phyloP scores from a whole-genome alignment of 2,113 vertebrate species.

The Actinemys pallida region DNA sequence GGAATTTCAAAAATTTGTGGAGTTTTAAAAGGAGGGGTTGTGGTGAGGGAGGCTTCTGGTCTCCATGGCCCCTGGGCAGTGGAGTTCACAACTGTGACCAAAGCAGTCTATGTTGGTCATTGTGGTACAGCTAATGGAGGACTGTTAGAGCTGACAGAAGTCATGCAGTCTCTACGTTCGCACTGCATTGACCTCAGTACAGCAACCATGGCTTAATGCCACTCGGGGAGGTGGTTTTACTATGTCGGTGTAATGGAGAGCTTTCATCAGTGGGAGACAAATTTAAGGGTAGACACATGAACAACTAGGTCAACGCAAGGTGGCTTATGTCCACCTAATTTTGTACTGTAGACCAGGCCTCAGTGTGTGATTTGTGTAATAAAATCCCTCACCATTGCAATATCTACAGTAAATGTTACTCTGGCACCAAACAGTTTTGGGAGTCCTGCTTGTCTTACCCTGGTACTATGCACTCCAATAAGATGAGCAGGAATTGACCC shows the following conservation, averaged over 20 bases:
- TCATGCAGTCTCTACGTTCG: background rate
- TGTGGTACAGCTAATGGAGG: background rate
- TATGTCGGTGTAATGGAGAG: background rate
- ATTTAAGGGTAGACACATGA: background rate
- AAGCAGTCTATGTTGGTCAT: background rate
- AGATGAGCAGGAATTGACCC: background rate
- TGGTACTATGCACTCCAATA: background rate
- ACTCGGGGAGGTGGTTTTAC: too few species aligned
- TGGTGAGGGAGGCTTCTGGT: background rate
- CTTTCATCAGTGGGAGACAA: background rate
- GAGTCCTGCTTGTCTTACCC: background rate
- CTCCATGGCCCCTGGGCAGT: background rate
- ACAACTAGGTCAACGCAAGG: background rate
- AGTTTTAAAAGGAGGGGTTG: background rate
- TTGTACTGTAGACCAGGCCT: background rate
- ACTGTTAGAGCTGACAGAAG: too few species aligned
- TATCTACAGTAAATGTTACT: background rate
- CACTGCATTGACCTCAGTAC: background rate
- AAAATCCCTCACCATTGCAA: background rate
- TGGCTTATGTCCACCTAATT: background rate
- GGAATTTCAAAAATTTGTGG: background rate
- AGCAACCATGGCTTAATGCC: background rate
- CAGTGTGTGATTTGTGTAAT: background rate
- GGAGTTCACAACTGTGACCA: background rate
- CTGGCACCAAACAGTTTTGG: background rate